phyloP scores from a whole-genome alignment of 2,888 invertebrate species.

The Mellilla xanthometata region DNA sequence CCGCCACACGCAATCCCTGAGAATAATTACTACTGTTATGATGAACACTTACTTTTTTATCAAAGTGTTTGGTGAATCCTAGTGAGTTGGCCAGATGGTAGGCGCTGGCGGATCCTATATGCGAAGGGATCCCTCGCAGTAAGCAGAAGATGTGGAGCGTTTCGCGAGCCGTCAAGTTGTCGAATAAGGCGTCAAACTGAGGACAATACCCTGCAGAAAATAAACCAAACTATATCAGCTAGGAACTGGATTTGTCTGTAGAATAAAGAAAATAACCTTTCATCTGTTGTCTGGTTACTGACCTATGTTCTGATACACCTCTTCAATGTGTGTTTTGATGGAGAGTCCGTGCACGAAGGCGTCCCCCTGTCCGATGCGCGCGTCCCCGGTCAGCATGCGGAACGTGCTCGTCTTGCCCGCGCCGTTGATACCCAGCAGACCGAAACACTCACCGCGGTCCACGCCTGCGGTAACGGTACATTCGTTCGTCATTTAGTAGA shows the following conservation, averaged over 20 bases:
- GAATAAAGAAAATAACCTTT: too few relatives aligned
- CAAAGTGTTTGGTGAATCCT: conserved; percentile 83
- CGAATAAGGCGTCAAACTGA: conserved; percentile 88
- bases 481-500: too few relatives aligned
- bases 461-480: conserved; percentile 76
- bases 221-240: too few relatives aligned
- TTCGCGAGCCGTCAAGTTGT: conserved; percentile 87
- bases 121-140: conserved; percentile 83
- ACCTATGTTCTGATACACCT: conserved; percentile 84
- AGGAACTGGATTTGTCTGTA: too few relatives aligned
- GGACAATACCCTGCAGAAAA: conserved; percentile 90
- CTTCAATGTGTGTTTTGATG: conserved; percentile 76
- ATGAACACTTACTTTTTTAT: conserved; percentile 76
- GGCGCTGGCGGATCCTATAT: conserved; percentile 65
- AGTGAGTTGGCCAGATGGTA: conserved; percentile 77
- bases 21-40: too few relatives aligned
- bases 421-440: conserved; percentile 91
- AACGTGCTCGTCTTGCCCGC: conserved; percentile 96
- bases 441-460: conserved; percentile 89
- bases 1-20: too few relatives aligned
- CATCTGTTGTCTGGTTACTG: conserved; percentile 30
- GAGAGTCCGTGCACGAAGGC: conserved; percentile 80
- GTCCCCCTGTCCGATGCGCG: conserved; percentile 67
- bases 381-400: conserved; percentile 93
- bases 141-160: conserved; percentile 85